These are phyloP conservation scores for Oscheius sp. DNA, from an alignment of 1,140 invertebrate species.

Conservation along the genomic window DNA sequence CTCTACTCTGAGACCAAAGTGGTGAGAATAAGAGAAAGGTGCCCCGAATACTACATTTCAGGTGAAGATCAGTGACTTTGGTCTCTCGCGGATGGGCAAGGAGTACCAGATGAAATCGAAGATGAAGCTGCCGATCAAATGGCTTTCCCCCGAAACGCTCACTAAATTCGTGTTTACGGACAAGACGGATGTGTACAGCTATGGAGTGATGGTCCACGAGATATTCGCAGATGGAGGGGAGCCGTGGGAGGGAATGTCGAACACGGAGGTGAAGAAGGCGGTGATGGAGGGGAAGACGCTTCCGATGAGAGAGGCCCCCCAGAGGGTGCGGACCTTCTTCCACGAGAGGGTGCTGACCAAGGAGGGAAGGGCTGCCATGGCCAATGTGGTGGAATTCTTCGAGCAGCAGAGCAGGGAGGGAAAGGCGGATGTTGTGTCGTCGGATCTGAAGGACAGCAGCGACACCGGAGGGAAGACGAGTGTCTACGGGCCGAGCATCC, in stretches of 20 bases:
- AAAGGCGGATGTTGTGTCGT: too few species aligned
- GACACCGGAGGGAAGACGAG: too few species aligned
- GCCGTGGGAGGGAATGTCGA: slow-evolving; percentile 13
- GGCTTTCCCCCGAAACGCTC: slow-evolving; percentile 36
- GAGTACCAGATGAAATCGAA: slow-evolving; percentile 3
- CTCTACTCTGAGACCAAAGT: slow-evolving; percentile 16
- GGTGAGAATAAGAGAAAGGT: too few species aligned
- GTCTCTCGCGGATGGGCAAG: slow-evolving; percentile 16
- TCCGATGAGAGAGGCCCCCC: not conserved
- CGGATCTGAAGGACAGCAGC: too few species aligned
- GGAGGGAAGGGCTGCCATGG: too few species aligned
- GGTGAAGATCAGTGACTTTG: slow-evolving; percentile 38
- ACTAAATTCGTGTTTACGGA: not conserved
- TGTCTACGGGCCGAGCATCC: too few species aligned
- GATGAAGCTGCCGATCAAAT: slow-evolving; percentile 28
- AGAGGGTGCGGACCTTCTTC: not conserved
- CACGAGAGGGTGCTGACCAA: not conserved
- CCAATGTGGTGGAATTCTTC: too few species aligned
- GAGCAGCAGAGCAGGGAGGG: too few species aligned
- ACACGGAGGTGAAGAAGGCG: slow-evolving; percentile 5
- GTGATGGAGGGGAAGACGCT: not conserved
- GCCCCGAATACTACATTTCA: too few species aligned
- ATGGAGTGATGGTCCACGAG: not conserved
- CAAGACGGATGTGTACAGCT: slow-evolving; percentile 34
- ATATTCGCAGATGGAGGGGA: slow-evolving; percentile 28